Evolutionary conservation across 2,888 invertebrate genomes (phyloP).

Genomic region (Meiosimyza platycephala): DNA sequence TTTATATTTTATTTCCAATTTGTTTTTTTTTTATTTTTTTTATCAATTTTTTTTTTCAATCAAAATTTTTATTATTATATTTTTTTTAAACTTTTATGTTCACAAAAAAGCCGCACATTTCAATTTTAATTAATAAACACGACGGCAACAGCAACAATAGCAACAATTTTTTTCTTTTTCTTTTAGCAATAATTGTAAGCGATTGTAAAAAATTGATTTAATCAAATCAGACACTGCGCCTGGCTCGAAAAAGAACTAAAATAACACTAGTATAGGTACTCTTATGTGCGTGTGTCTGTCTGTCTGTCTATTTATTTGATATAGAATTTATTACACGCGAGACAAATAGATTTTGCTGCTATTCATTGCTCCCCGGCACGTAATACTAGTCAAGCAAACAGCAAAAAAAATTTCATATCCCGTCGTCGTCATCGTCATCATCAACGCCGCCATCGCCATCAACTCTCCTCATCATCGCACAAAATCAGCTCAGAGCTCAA

Average conservation of each 20-base stretch:
- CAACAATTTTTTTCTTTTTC: conserved; percentile 24
- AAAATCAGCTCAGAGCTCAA: conserved; percentile 53
- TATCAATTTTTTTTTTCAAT: conserved; percentile 22
- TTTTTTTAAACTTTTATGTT: conserved; percentile 35
- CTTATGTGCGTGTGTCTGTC: neutral
- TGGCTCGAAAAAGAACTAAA: conserved; percentile 35
- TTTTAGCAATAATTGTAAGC: conserved; percentile 23
- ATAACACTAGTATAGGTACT: conserved; percentile 3
- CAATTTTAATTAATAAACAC: neutral
- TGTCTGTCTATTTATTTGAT: conserved; percentile 20
- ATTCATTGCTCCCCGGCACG: conserved; percentile 66
- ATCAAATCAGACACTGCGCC: conserved; percentile 20
- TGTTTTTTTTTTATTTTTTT: conserved; percentile 36
- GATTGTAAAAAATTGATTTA: conserved; percentile 13
- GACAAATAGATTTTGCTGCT: conserved; percentile 55
- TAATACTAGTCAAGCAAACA: conserved; percentile 63
- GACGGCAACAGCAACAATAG: neutral
- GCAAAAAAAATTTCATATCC: conserved; percentile 65
- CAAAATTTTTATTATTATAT: conserved; percentile 34
- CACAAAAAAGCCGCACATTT: conserved; percentile 12
- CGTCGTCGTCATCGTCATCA: conserved; percentile 51
- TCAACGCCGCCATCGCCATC: conserved; percentile 46
- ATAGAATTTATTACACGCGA: conserved; percentile 50
- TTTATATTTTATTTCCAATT: conserved; percentile 34
- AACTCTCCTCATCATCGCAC: conserved; percentile 43